Base-by-base conservation (phyloP, 2,888 invertebrate genomes). In the Drosophila robusta region DNA sequence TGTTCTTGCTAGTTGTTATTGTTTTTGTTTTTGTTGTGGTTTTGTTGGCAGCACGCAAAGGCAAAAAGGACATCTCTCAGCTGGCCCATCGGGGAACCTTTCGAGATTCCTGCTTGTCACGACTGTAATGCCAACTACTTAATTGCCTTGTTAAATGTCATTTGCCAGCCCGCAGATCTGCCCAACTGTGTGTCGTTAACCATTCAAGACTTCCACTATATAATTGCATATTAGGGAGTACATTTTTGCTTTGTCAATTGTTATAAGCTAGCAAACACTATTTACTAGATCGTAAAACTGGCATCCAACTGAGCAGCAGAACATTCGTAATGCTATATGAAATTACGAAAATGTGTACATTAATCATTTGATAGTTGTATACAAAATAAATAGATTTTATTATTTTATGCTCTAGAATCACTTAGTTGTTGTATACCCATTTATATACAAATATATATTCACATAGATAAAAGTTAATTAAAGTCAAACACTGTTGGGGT, bases 71-170 rank as follows among this genome's bases (percentile, higher is more conserved):
- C 75, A 78, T 57, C 67, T 54, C 42, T 39, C 56, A 41, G 60
- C 46, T 51, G 64, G 34, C 39, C 61, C 34, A 38, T 47, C 34
- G 55, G 66, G 46, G 51, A 60, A 67, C 60, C 75, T 76, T 72
- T 69, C 50, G 56, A 68, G 72, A 69, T 69, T 75, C 63, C 73
- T 26, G 74, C 45, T 63, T 74, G 68, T 75, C 75, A 68, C 64
- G 50, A 61, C 56, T 55, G 38, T 70, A 74, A 76, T 67, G 52
- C 52, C 62, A 76, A 74, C 78, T 75, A 36, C 49, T 42, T 49
- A 79, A 78, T 78, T 78, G 74, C 68, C 74, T 57, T 70, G 70
- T 76, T 76, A 79, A 78, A 73, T 73, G 74, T 66, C 74, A 79
- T 71, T 76, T 67, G 62, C 45, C 56, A 47, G 55, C 44, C 65